Evolutionary conservation across 2,797 vertebrate genomes (phyloP), one percentile per base, ranked within the genome.

Genomic region (Myotis myotis): DNA sequence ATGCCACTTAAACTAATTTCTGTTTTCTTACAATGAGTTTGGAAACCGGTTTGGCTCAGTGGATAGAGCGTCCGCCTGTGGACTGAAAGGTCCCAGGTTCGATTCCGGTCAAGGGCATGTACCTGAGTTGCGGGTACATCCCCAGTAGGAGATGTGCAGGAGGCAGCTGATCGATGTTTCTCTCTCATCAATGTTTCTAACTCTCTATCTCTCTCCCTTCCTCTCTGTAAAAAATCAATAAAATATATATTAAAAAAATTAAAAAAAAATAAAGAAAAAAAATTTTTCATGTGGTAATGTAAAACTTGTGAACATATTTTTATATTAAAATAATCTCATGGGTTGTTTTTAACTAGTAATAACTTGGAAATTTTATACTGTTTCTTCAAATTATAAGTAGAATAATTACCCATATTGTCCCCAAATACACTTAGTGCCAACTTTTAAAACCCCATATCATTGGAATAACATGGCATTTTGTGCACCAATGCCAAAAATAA

Each of bases 371-470:
- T 64, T 86, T 94, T 70, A 80, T 30, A 91, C 8, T 13, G 12
- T 92, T 25, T 95, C 78, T 93, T 81, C 55, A 72, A 81, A 94
- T 57, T 87, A n/a, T 70, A 62, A 87, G 70, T 19, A 36, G 44
- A 93, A 86, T 75, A 88, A 90, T 55, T 74, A 66, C 28, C 41
- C 49, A 91, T 51, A 72, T 62, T 86, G 28, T 11, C 49, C 89
- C 60, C 33, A 95, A 95, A 95, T 3, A 89, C 33, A 33, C 36
- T 60, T 47, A 82, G 71, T 11, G 5, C 62, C 41, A 25, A 51
- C 28, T 49, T 90, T 71, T 72, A 71, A 94, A 94, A 78, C 25
- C 15, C 47, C 0, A 7, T n/a, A 7, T 19, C 38, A 47, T 81
- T 41, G 60, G 36, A 28, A 30, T 1, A 81, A 22, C 33, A 36